Base-by-base conservation (phyloP, 2,113 vertebrate genomes). In the Helogale parvula region DNA sequence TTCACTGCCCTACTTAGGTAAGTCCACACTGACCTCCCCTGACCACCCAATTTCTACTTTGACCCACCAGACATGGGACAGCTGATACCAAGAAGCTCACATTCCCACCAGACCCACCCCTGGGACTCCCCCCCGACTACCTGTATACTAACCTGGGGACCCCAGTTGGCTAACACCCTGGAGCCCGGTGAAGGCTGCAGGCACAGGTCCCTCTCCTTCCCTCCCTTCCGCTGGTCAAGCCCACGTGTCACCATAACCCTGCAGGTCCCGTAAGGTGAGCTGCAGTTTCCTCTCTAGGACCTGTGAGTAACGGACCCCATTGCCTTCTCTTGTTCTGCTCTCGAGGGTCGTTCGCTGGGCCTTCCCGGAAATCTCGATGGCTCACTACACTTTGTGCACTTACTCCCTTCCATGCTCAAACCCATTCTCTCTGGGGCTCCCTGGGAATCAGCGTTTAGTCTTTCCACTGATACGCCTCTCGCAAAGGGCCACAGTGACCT, bases 361-460 rank as follows among this genome's bases (percentile, higher is more conserved):
- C 4, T 2, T 35, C 15, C 23, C 14, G 17, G 80, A 29, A 3
- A 11, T 35, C 29, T 2, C 12, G 19, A 33, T 0, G 23, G 72
- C 57, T 63, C 72, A 2, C 13, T 13, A 63, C n/a, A 47, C 71
- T 5, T n/a, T 7, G 35, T 35, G 4, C 41, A 8, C 17, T 33
- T 38, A 38, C 21, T 29, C 5, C 47, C 14, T 60, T 12, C 57
- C 14, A 0, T 10, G 57, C 19, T 29, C 19, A 27, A 16, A 25
- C 23, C 71, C n/a, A 3, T 5, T 6, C 10, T 41, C 21, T 23
- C 7, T 25, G 74, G 12, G 14, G 60, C 4, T 7, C 38, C 5
- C 6, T 41, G 4, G 0, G 72, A 31, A 7, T 25, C 11, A 23
- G 41, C 8, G 5, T 17, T 47, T 17, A 31, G 5, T 29, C 45